These are phyloP conservation scores for Nasua narica DNA, from an alignment of 2,797 vertebrate species.

Conservation along the genomic window DNA sequence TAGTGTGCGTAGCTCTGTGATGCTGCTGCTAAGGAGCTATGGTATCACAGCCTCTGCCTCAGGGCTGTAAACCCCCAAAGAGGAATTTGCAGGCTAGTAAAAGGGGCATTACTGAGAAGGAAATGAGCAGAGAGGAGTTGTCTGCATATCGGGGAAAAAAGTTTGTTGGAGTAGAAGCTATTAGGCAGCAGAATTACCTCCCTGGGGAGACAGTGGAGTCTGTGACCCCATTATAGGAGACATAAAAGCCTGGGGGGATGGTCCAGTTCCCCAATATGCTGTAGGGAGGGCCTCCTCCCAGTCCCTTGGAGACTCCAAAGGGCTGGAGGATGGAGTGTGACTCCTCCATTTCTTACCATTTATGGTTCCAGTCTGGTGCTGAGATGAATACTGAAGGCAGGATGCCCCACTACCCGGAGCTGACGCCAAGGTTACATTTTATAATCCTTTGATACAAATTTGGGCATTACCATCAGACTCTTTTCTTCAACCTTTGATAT, in stretches of 20 bases:
- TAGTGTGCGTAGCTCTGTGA: not conserved
- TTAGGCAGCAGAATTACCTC: conserved; percentile 69
- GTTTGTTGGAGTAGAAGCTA: conserved; percentile 66
- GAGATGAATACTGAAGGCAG: conserved; percentile 37
- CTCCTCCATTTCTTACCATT: conserved; percentile 35
- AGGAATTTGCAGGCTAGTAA: conserved; percentile 67
- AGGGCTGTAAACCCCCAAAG: conserved; percentile 61
- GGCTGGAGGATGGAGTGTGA: not conserved
- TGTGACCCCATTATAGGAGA: conserved; percentile 66
- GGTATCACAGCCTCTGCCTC: not conserved
- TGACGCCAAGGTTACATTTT: conserved; percentile 50
- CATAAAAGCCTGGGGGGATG: conserved; percentile 43
- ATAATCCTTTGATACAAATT: conserved; percentile 38
- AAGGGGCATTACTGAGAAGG: conserved; percentile 63
- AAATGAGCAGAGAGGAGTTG: conserved; percentile 62
- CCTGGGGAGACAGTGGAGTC: conserved; percentile 44
- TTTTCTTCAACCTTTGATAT: conserved; percentile 59
- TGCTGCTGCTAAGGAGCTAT: not conserved
- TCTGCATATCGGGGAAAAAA: conserved; percentile 68
- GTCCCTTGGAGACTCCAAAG: not conserved
- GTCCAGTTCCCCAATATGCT: conserved; percentile 59
- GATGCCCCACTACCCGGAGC: not conserved
- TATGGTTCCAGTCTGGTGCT: not conserved
- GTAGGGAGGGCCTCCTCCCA: not conserved
- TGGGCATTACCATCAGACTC: conserved; percentile 42